phyloP scores from a whole-genome alignment of 2,113 vertebrate genomes.

The Cheilinus undulatus region DNA sequence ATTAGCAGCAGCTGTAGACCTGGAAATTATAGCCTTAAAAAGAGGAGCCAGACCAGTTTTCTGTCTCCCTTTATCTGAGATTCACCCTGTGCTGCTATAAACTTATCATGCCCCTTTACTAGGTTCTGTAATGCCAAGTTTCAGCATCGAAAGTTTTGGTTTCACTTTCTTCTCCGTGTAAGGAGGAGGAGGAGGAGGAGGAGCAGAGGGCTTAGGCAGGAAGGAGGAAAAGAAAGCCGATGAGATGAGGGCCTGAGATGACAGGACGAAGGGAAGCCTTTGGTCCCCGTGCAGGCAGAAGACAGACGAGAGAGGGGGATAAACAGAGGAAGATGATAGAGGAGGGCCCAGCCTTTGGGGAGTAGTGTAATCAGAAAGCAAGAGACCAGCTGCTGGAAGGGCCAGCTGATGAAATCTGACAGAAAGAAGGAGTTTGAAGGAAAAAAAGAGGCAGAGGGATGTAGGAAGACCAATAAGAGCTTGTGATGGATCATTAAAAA shows the following conservation, averaged over 20 bases:
- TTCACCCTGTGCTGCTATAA: too few relatives aligned
- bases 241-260: constrained; percentile 39
- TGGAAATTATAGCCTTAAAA: too few relatives aligned
- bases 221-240: constrained; percentile 23
- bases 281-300: constrained; percentile 33
- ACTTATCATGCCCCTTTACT: too few relatives aligned
- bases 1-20: too few relatives aligned
- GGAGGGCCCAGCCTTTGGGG: constrained; percentile 47
- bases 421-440: constrained; percentile 30
- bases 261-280: constrained; percentile 38
- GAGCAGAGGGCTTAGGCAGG: not conserved
- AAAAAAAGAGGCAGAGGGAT: not conserved
- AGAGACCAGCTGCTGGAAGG: constrained; percentile 39
- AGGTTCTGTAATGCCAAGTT: not conserved
- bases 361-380: constrained; percentile 71
- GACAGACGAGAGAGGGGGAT: constrained; percentile 18
- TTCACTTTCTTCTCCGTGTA: not conserved
- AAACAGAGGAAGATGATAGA: constrained; percentile 57
- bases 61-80: not conserved
- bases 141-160: constrained; percentile 8
- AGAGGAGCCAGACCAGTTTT: too few relatives aligned
- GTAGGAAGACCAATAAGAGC: constrained; percentile 26
- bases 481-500: constrained; percentile 41
- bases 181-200: not conserved
- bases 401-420: constrained; percentile 70